Percentiles rank a stretch among this genome's conserved stretches.
phyloP scores from a whole-genome alignment of 2,888 invertebrate genomes.

The Molorchus minor region DNA sequence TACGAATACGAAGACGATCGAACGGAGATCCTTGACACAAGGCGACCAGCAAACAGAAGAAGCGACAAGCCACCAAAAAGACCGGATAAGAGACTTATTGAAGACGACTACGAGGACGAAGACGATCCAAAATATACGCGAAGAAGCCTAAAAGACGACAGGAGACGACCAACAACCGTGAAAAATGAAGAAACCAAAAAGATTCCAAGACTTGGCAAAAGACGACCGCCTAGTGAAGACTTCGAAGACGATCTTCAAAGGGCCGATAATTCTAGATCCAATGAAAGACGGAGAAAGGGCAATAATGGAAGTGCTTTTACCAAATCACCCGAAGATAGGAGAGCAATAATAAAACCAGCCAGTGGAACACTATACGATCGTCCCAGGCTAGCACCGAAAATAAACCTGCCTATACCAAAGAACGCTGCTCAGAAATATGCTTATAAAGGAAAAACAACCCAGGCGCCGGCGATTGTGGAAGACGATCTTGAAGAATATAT shows the following conservation, averaged over 20 bases:
- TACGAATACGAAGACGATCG: constrained; percentile 22
- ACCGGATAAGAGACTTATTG: constrained; percentile 46
- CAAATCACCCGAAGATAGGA: constrained; percentile 34
- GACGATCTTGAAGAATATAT: constrained; percentile 72
- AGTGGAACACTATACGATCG: constrained; percentile 75
- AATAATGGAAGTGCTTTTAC: constrained; percentile 27
- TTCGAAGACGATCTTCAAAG: constrained; percentile 55
- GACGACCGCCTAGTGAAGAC: constrained; percentile 58
- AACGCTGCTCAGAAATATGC: constrained; percentile 78
- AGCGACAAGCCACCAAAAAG: constrained; percentile 38
- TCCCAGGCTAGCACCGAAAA: constrained; percentile 79
- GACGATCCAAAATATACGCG: constrained; percentile 22
- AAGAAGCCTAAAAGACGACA: constrained; percentile 22
- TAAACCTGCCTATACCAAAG: constrained; percentile 81
- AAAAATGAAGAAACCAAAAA: constrained; percentile 36
- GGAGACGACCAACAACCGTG: constrained; percentile 31
- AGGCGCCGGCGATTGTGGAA: constrained; percentile 31
- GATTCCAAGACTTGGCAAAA: constrained; percentile 34
- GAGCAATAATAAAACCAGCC: constrained; percentile 71
- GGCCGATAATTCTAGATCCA: constrained; percentile 32
- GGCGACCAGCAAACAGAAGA: constrained; percentile 52
- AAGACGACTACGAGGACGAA: constrained; percentile 62
- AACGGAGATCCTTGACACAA: constrained; percentile 40
- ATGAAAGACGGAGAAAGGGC: constrained; percentile 45
- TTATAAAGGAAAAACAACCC: constrained; percentile 66